These are phyloP conservation scores for Hartigia nigra DNA, from an alignment of 2,888 invertebrate species.

Conservation along the genomic window DNA sequence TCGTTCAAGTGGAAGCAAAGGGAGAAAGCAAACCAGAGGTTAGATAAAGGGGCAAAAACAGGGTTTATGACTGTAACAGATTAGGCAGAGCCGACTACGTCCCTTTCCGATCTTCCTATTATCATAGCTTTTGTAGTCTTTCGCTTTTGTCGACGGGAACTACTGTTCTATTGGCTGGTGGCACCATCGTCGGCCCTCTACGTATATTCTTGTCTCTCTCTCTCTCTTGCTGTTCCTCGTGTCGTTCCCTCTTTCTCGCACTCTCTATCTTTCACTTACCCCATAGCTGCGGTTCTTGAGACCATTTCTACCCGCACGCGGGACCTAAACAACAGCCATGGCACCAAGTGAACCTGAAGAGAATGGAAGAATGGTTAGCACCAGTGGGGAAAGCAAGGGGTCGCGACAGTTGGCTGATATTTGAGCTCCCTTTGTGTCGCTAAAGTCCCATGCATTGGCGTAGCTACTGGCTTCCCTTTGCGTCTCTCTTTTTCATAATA, in stretches of 20 bases:
- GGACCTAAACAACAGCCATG: not conserved
- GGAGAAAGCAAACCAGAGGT: constrained; percentile 30
- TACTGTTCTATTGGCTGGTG: not conserved
- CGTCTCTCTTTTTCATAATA: constrained; percentile 12
- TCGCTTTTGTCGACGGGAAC: constrained; percentile 36
- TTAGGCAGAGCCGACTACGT: constrained; percentile 52
- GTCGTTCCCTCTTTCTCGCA: constrained; percentile 1
- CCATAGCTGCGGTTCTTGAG: not conserved
- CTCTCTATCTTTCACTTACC: not conserved
- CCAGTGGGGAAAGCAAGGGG: constrained; percentile 39
- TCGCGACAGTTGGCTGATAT: constrained; percentile 63
- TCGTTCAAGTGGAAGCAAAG: constrained; percentile 42
- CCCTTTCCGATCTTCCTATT: constrained; percentile 32
- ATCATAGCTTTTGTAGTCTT: constrained; percentile 41
- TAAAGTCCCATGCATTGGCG: constrained; percentile 40
- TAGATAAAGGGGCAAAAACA: constrained; percentile 51
- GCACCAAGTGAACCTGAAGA: not conserved
- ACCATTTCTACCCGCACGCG: not conserved
- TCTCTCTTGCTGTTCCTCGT: constrained; percentile 23
- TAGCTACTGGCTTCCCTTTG: not conserved
- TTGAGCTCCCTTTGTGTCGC: constrained; percentile 57
- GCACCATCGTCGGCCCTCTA: constrained; percentile 6
- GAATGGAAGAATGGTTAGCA: not conserved
- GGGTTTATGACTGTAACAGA: constrained; percentile 64
- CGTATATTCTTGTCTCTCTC: constrained; percentile 20